phyloP scores from a whole-genome alignment of 2,888 invertebrate species.

The Copidosoma aretas region DNA sequence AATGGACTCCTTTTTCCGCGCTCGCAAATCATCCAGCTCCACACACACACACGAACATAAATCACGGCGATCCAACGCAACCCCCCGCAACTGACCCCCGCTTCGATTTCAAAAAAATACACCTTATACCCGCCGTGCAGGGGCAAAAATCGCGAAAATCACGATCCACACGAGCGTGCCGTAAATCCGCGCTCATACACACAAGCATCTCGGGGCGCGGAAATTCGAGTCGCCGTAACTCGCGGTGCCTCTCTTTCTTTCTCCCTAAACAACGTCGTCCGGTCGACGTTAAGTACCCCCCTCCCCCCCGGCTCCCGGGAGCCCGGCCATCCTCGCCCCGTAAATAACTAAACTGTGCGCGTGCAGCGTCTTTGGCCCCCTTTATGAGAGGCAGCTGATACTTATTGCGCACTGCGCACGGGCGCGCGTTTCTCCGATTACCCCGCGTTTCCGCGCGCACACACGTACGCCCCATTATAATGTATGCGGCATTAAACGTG shows the following conservation, averaged over 20 bases:
- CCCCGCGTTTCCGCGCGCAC: slow-evolving; percentile 9
- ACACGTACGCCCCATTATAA: not conserved
- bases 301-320: not conserved
- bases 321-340: not conserved
- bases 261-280: slow-evolving; percentile 38
- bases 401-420: too few relatives aligned
- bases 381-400: not conserved
- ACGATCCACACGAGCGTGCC: too few relatives aligned
- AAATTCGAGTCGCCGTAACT: slow-evolving; percentile 35
- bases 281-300: slow-evolving; percentile 27
- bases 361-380: not conserved
- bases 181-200: too few relatives aligned
- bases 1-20: not conserved
- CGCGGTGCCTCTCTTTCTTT: slow-evolving; percentile 11
- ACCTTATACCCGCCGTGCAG: too few relatives aligned
- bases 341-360: not conserved
- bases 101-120: not conserved
- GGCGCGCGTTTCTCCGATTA: slow-evolving; percentile 32
- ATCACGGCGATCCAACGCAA: not conserved
- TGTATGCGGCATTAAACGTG: slow-evolving; percentile 8
- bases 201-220: slow-evolving; percentile 18
- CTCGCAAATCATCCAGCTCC: slow-evolving; percentile 4
- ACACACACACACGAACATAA: not conserved
- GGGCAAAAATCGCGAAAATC: too few relatives aligned
- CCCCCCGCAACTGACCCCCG: slow-evolving; percentile 10